Conservation (phyloP, 2,113 vertebrate genomes). For the Lepisosteus osseus region DNA sequence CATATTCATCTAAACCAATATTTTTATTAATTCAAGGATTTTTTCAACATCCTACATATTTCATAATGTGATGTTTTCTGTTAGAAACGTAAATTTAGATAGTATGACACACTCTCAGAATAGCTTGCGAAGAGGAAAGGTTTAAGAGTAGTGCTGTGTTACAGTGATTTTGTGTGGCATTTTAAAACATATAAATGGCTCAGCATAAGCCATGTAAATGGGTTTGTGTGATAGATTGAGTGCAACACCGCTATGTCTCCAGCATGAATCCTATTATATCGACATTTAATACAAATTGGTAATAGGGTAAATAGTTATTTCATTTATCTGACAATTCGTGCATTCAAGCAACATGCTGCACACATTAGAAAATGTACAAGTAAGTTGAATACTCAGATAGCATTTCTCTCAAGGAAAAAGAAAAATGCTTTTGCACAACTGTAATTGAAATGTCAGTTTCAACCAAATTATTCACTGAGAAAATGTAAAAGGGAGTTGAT, state of each 20-base stretch:
- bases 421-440: neutral
- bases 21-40: no score
- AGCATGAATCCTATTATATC: slow-evolving; percentile 28
- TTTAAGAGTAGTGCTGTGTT: no score
- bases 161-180: no score
- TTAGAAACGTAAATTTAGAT: no score
- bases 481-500: neutral
- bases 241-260: slow-evolving; percentile 21
- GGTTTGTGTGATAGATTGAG: slow-evolving; percentile 27
- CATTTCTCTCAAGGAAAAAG: neutral
- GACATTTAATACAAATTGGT: slow-evolving; percentile 28
- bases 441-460: neutral
- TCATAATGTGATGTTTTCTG: no score
- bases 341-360: slow-evolving; percentile 50
- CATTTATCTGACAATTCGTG: slow-evolving; percentile 50
- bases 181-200: no score
- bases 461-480: neutral
- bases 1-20: no score
- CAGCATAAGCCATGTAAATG: slow-evolving; percentile 2
- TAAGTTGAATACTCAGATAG: slow-evolving; percentile 37
- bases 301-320: slow-evolving; percentile 44
- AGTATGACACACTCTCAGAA: no score
- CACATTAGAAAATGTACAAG: slow-evolving; percentile 53
- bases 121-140: no score
- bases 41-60: no score